Base-by-base conservation (phyloP, 2,113 vertebrate species). In the Anser brachyrhynchus region DNA sequence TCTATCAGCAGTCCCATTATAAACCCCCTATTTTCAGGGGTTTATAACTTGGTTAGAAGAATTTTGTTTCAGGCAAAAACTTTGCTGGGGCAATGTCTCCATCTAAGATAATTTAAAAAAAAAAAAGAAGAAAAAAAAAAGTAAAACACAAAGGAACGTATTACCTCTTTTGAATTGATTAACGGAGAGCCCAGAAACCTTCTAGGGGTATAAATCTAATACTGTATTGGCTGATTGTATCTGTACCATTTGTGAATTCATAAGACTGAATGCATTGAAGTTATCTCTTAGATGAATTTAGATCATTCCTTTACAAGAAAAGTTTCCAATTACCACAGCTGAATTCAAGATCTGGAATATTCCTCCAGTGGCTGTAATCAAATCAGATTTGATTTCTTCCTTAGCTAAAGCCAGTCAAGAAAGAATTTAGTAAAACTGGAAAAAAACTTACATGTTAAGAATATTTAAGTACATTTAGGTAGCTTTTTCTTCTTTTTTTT, bases 21-120 rank as follows among this genome's bases (percentile, higher is more conserved):
- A 96, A 96, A 86, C 71, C 84, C 89, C 89, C 65, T 84, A 70
- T 85, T 95, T 92, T 75, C 94, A 77, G 62, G 77, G 76, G 65
- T 96, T 97, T 96, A 92, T 87, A 97, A 97, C 80, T 76, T 77
- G 41, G 78, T 82, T 84, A 76, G 72, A 92, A 92, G 90, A 96
- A 73, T 95, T 97, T 94, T 90, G 61, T 96, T 92, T 84, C 80
- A 94, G 76, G 79, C 58, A 86, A 82, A 94, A 97, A 96, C 65
- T 96, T 97, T 8, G 4, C 79, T 84, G 43, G 83, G 61, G 73
- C 55, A 85, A 90, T 79, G 78, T 89, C 90, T 95, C 81, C 74
- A 86, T 57, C 66, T 49, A 84, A 86, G 80, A 93, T 37, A 75
- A 44, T 69, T 90, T 44, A 5, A 7, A 78, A 78, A 44, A 11